These are phyloP conservation scores for Drosophila elegans DNA, from an alignment of 1,140 invertebrate genomes.

Conservation along the genomic window DNA sequence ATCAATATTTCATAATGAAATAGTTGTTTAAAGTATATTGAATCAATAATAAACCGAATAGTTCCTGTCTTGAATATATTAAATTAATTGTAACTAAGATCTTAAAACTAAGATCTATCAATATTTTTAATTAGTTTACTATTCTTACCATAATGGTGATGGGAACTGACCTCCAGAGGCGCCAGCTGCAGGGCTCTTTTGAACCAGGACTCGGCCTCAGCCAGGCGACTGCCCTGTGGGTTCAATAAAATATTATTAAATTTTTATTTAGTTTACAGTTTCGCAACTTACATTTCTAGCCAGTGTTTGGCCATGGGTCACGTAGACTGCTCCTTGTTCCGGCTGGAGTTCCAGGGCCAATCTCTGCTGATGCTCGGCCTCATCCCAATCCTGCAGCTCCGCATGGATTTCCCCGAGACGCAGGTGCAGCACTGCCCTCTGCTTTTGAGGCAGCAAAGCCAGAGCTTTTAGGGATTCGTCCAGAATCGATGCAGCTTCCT, in stretches of 20 bases:
- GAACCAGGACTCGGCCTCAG: constrained; percentile 95
- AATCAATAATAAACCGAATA: no score
- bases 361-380: constrained; percentile 93
- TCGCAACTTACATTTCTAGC: constrained; percentile 92
- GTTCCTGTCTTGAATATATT: no score
- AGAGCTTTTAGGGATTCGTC: constrained; percentile 91
- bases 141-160: constrained; percentile 92
- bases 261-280: not conserved
- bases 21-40: no score
- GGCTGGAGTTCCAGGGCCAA: constrained; percentile 92
- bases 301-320: constrained; percentile 95
- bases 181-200: constrained; percentile 92
- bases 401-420: constrained; percentile 90
- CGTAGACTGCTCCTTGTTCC: constrained; percentile 93
- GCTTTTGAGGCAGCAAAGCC: constrained; percentile 90
- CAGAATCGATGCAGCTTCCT: constrained; percentile 90
- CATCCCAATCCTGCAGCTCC: constrained; percentile 90
- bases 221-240: constrained; percentile 89
- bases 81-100: no score
- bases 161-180: constrained; percentile 91
- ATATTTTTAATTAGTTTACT: no score
- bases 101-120: no score
- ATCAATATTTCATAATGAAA: no score
- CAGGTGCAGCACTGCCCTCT: constrained; percentile 87
- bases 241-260: constrained; percentile 2